A percentile compares a stretch with the other conserved stretches of the same genome.
Evolutionary conservation across 2,113 vertebrate species (phyloP).

Genomic region (Tringa solitaria): DNA sequence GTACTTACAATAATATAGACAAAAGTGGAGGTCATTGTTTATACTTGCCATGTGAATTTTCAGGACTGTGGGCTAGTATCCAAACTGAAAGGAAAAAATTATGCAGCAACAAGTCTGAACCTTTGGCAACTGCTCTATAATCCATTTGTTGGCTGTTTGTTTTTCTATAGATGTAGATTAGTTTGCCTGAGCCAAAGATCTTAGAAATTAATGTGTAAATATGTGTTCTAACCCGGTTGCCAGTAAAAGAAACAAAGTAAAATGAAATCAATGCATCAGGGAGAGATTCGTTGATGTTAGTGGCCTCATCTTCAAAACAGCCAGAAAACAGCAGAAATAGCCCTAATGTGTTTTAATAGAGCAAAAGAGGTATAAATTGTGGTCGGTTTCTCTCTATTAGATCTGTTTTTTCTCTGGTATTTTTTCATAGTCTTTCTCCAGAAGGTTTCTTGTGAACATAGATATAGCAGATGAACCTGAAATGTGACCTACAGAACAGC

Average conservation of each 20-base stretch:
- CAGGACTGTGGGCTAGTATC: neutral
- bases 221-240: slow-evolving; percentile 27
- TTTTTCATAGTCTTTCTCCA: neutral
- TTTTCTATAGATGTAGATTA: slow-evolving; percentile 47
- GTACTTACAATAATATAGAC: neutral
- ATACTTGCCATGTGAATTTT: neutral
- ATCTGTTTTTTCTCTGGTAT: neutral
- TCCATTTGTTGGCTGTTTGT: slow-evolving; percentile 47
- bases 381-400: neutral
- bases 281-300: neutral
- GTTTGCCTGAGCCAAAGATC: slow-evolving; percentile 38
- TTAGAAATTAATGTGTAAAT: slow-evolving; percentile 45
- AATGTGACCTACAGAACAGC: neutral
- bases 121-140: slow-evolving; percentile 43
- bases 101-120: slow-evolving; percentile 11
- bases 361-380: neutral
- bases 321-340: neutral
- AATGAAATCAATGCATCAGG: slow-evolving; percentile 30
- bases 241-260: slow-evolving; percentile 32
- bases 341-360: neutral
- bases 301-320: neutral
- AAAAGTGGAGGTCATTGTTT: neutral
- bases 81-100: slow-evolving; percentile 34
- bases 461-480: neutral
- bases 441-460: neutral